These are phyloP conservation scores for Caenorhabditis becei DNA, from an alignment of 2,888 invertebrate genomes.

Conservation along the genomic window DNA sequence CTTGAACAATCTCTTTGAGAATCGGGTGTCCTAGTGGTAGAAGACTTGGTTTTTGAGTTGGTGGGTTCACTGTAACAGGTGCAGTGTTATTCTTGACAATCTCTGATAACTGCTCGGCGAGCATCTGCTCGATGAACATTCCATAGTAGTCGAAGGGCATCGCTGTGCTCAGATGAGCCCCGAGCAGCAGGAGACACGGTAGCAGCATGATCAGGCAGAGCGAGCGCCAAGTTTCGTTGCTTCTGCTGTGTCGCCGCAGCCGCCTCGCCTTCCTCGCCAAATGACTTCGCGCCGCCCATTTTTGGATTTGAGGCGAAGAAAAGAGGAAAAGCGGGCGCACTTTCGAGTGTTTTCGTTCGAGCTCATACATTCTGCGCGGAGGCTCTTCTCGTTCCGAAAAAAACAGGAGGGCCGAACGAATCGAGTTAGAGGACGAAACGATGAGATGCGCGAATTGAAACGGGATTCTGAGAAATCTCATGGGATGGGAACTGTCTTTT, in stretches of 20 bases:
- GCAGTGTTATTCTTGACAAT: slow-evolving; percentile 42
- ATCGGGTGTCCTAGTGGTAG: slow-evolving; percentile 45
- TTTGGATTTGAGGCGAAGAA: slow-evolving; percentile 47
- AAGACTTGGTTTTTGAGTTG: slow-evolving; percentile 10
- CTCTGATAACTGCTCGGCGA: slow-evolving; percentile 59
- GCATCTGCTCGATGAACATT: slow-evolving; percentile 66
- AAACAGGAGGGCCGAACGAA: slow-evolving; percentile 23
- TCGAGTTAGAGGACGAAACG: slow-evolving; percentile 23
- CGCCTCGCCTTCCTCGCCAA: background rate
- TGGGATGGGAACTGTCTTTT: background rate
- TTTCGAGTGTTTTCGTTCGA: slow-evolving; percentile 44
- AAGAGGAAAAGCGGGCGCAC: slow-evolving; percentile 30
- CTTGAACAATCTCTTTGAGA: slow-evolving; percentile 36
- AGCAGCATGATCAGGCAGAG: slow-evolving; percentile 20
- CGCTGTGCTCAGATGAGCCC: slow-evolving; percentile 8
- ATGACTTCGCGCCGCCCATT: slow-evolving; percentile 46
- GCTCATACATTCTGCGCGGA: slow-evolving; percentile 26
- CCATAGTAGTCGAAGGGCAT: slow-evolving; percentile 69
- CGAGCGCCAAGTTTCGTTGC: slow-evolving; percentile 41
- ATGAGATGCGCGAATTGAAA: slow-evolving; percentile 1
- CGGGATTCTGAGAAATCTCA: background rate
- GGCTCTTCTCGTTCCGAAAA: slow-evolving; percentile 35
- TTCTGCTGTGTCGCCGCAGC: slow-evolving; percentile 24
- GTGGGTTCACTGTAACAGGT: slow-evolving; percentile 41
- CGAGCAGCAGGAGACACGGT: slow-evolving; percentile 30